Evolutionary conservation across 2,797 vertebrate species (phyloP), one percentile per base, ranked within the genome.

Genomic region (Helarctos malayanus): DNA sequence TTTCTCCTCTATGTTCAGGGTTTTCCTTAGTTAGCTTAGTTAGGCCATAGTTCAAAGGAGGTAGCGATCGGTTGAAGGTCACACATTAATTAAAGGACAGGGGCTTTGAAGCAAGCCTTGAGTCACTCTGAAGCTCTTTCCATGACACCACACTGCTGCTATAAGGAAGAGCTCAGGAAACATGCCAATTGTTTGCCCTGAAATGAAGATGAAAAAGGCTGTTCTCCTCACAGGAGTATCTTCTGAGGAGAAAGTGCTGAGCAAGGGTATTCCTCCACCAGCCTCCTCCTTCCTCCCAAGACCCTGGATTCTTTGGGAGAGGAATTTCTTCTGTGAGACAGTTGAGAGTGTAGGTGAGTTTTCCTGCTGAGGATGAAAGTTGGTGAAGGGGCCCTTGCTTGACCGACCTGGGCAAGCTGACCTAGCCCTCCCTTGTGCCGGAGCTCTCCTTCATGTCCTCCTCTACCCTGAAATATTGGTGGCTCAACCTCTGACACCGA

Each of bases 81-180:
- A 95, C 54, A 83, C 23, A 82, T 88, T 97, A 92, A 95, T 96
- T 92, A 91, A 88, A 92, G 85, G 88, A 59, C 41, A 16, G 38
- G 47, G 63, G 15, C 10, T 75, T 56, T 63, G 52, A 86, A 57
- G 35, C 82, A 96, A 91, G 82, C 38, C 59, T 76, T 38, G 89
- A 92, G 35, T 97, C 73, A 92, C 27, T 65, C 18, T 63, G 32
- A 76, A 85, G 56, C 52, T 52, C 82, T 89, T 87, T 35, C 12
- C 38, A 27, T 38, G 59, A 76, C 52, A 73, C 11, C 23, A 45
- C 52, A 49, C 29, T 63, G 45, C 57, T 89, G 41, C 75, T 68
- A 0, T 59, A 68, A 81, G 59, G 8, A 56, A 69, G 47, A 57
- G 27, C 15, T 90, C 25, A 2, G 38, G 54, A 92, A 73, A 89